phyloP scores from a whole-genome alignment of 2,888 invertebrate species.

The Drosophila ustulata region DNA sequence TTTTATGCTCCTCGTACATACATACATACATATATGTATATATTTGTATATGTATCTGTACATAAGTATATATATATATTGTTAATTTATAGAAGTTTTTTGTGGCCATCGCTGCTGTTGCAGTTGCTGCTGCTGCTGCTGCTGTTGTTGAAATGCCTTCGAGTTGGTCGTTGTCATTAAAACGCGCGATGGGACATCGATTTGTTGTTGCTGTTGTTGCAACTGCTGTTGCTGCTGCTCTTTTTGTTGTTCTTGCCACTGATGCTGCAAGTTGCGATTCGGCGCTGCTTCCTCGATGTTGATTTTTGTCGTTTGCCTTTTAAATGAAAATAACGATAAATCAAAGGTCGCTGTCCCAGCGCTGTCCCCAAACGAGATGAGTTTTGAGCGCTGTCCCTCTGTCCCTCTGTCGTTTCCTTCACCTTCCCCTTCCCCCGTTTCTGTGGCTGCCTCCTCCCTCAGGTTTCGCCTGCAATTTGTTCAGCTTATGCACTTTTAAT shows the following conservation, averaged over 20 bases:
- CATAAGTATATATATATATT: constrained; percentile 55
- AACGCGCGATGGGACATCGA: constrained; percentile 80
- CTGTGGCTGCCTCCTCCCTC: neutral
- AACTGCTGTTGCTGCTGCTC: constrained; percentile 26
- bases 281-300: constrained; percentile 51
- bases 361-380: constrained; percentile 41
- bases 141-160: constrained; percentile 68
- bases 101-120: constrained; percentile 46
- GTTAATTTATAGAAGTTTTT: constrained; percentile 80
- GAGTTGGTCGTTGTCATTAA: constrained; percentile 76
- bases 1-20: constrained; percentile 20
- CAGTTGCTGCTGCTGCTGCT: constrained; percentile 44
- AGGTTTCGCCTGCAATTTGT: constrained; percentile 46
- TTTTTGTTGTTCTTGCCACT: constrained; percentile 17
- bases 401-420: neutral
- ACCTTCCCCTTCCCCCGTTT: neutral
- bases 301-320: constrained; percentile 81
- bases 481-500: constrained; percentile 52
- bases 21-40: constrained; percentile 1
- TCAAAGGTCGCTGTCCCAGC: constrained; percentile 67
- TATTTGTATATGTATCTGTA: constrained; percentile 31
- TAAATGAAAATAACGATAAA: constrained; percentile 81
- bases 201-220: constrained; percentile 59
- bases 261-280: constrained; percentile 17
- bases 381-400: constrained; percentile 28